Evolutionary conservation across 2,797 vertebrate species (phyloP), one percentile per base, ranked within the genome.

Genomic region (Ceryle rudis): DNA sequence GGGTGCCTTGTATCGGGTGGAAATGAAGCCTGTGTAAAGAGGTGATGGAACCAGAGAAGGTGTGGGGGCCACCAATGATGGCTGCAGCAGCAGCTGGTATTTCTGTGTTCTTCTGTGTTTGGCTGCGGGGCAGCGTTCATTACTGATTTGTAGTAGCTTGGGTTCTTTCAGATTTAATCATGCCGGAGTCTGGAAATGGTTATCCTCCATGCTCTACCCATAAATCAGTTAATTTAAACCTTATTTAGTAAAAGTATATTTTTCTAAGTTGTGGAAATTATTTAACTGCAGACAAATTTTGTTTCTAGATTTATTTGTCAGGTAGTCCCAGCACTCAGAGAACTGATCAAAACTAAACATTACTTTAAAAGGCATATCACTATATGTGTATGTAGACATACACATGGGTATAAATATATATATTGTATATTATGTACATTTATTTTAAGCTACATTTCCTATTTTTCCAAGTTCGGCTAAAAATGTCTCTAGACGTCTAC

Each of bases 371-470:
- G 44, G 86, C 96, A 39, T 93, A 90, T 96, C 91, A 80, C 37
- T 94, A 89, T 97, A 83, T 94, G 97, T 98, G 98, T 97, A 95
- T 97, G 96, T 96, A 96, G 97, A 98, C 97, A 97, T 97, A 97
- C 97, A 97, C 90, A 57, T 88, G 92, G 97, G 96, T 97, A 97
- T 83, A 97, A 88, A 96, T 97, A 98, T 97, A 98, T 97, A 96
- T 98, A 97, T 98, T 98, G 97, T 98, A 98, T 97, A 98, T 97
- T 97, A 93, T 97, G 97, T 98, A 97, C 97, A 98, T 98, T 98
- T 98, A 97, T 98, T 98, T 98, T 98, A 97, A 97, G 96, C 97
- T 97, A 97, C 65, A 92, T 97, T 98, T 98, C 97, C 97, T 98
- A 97, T 98, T 98, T 98, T 98, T 97, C 94, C 96, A 98, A 97